These are phyloP conservation scores for Aphrophora alni DNA, from an alignment of 2,888 invertebrate genomes.

Conservation along the genomic window DNA sequence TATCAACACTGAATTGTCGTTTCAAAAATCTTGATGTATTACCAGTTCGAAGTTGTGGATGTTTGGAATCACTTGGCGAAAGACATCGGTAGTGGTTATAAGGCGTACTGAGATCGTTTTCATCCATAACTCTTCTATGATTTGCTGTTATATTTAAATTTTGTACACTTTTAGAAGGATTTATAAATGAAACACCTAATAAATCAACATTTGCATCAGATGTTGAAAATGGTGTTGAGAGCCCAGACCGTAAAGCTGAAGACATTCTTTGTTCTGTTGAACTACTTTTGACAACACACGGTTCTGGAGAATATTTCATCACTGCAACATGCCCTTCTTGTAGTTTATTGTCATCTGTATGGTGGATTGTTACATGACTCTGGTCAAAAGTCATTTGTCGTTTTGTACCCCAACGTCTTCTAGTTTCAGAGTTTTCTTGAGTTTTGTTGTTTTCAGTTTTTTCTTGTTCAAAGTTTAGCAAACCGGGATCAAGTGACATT, in stretches of 20 bases:
- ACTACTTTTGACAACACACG: conserved; percentile 25
- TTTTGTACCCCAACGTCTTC: conserved; percentile 44
- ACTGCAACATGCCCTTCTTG: conserved; percentile 15
- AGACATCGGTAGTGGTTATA: conserved; percentile 78
- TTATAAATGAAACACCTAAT: conserved; percentile 47
- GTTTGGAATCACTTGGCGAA: conserved; percentile 64
- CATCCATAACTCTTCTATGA: conserved; percentile 56
- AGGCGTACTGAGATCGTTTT: conserved; percentile 72
- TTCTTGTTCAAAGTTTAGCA: conserved; percentile 29
- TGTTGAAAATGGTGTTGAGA: conserved; percentile 45
- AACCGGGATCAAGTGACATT: conserved; percentile 49
- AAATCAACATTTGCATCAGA: conserved; percentile 46
- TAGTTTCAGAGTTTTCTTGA: background rate
- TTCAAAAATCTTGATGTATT: conserved; percentile 58
- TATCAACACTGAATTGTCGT: conserved; percentile 73
- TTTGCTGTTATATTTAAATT: conserved; percentile 40
- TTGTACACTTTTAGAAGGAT: conserved; percentile 45
- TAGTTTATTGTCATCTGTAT: conserved; percentile 41
- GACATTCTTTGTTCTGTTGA: conserved; percentile 33
- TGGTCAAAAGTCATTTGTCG: conserved; percentile 50
- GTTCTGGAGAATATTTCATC: conserved; percentile 39
- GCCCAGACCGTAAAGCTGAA: conserved; percentile 33
- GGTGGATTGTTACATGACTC: conserved; percentile 27
- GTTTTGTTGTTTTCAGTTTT: background rate
- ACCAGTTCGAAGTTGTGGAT: conserved; percentile 37